Evolutionary conservation across 1,140 invertebrate species (phyloP), one percentile per base, ranked within the genome.

Genomic region (Parasteatoda tepidariorum): DNA sequence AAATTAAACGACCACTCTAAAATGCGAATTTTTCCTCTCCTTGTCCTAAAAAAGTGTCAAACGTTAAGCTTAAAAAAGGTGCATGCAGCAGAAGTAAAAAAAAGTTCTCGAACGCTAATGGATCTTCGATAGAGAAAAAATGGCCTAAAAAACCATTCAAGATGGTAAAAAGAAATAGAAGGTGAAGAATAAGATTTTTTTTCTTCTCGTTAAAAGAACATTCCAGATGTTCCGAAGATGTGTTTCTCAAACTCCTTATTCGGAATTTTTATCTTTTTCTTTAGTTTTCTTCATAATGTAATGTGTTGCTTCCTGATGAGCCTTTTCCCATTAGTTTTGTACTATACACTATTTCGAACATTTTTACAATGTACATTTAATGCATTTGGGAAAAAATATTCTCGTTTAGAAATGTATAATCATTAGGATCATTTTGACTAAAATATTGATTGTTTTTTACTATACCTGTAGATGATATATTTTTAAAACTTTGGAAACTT

Each of bases 1-100:
- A 78, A 78, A 78, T 78, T 78, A 78, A 78, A 78, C 62, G 74
- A 54, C 18, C 18, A 66, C 74, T 78, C 66, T 57, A 78, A 78
- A 61, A 78, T 62, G 73, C 33, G 73, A 62, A 75, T 26, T 75
- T 75, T 75, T 57, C 33, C 59, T 13, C 9, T 22, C 6, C 9
- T 54, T 78, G 38, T 66, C 30, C 74, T 66, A 34, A 26, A 59
- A 26, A 57, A 78, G 74, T 78, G 74, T 78, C 74, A 78, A 66
- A 78, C 18, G 61, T 22, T 28, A 41, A 54, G 15, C 24, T 3
- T 15, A 9, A 66, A 59, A 61, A 61, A 75, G 11, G 13, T 18
- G 55, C 61, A 59, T 24, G 11, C 54, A 38, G 61, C 33, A 31
- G 66, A 62, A 75, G 57, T 34, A 62, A 48, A 61, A 64, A 62